Evolutionary conservation across 2,113 vertebrate species (phyloP), one percentile per base, ranked within the genome.

Genomic region (Salvator merianae): DNA sequence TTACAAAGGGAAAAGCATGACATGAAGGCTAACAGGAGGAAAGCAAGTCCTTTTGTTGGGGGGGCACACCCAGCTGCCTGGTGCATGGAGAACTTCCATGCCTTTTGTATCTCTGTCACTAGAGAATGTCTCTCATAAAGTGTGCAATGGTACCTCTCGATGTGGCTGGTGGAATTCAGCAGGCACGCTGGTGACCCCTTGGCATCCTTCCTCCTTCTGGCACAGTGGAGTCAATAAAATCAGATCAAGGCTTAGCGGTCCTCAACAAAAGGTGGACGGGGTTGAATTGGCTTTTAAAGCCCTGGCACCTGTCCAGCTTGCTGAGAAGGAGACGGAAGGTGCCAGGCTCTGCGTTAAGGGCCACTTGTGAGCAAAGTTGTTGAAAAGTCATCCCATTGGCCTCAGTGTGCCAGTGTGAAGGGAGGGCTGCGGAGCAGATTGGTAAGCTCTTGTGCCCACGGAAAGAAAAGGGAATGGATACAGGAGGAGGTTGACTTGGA

Each of bases 281-380:
- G n/a, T 73, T 59, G 55, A 90, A 91, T 90, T 92, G 89, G 89
- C 87, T 92, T 92, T 92, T 91, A 91, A 91, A 88, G 68, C 73
- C 88, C 91, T 95, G 94, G 94, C 93, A 89, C 81, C 81, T 59
- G 79, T 93, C 94, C 94, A 94, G 91, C 88, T 82, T 2, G 22
- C 84, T 79, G 89, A 89, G 75, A 84, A 76, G 88, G 85, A 1
- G 71, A 28, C 12, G 43, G 55, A 78, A 88, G 91, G 90, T 93
- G 92, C 91, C 94, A 94, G 91, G 89, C 82, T 66, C 10, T 0
- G 90, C 87, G 83, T 38, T 76, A 90, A 90, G 91, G 88, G 88
- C 89, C 92, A 88, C 93, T 94, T 89, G 89, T 88, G 91, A 90
- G 90, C 86, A 93, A 94, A 93, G 93, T 93, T 94, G 88, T 90